Evolutionary conservation across 1,140 invertebrate species (phyloP).

Genomic region (Thaumatotibia leucotreta): DNA sequence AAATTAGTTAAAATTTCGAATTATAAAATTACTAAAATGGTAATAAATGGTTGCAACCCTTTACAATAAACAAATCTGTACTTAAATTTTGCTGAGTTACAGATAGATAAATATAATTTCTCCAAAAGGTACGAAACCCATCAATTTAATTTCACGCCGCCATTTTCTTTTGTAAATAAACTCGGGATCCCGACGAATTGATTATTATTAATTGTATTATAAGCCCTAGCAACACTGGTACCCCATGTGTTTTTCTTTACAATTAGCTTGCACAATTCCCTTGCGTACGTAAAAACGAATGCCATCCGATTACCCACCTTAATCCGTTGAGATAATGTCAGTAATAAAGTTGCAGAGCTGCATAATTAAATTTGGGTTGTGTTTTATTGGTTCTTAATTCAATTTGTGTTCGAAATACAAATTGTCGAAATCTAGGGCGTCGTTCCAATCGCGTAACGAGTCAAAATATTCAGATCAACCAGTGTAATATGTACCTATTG

Average conservation of each 20-base stretch:
- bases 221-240: conserved; percentile 41
- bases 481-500: too few relatives aligned
- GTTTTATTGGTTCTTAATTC: conserved; percentile 32
- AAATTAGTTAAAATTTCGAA: too few relatives aligned
- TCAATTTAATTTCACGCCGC: conserved; percentile 6
- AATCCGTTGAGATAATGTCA: conserved; percentile 13
- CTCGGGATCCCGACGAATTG: conserved; percentile 57
- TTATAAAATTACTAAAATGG: not conserved
- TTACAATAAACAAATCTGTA: not conserved
- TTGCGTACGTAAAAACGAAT: conserved; percentile 20
- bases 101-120: not conserved
- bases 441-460: not conserved
- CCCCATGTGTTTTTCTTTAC: conserved; percentile 71
- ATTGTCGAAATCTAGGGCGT: conserved; percentile 27
- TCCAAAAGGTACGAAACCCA: not conserved
- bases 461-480: not conserved
- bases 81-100: not conserved
- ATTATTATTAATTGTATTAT: conserved; percentile 70
- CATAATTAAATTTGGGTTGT: conserved; percentile 26
- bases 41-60: not conserved
- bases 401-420: conserved; percentile 53
- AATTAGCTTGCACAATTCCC: conserved; percentile 51
- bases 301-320: conserved; percentile 21
- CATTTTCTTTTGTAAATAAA: conserved; percentile 23
- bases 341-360: conserved; percentile 18